A percentile compares a stretch with the other conserved stretches of the same genome.
Evolutionary conservation across 2,113 vertebrate species (phyloP).

Genomic region (Carettochelys insculpta): DNA sequence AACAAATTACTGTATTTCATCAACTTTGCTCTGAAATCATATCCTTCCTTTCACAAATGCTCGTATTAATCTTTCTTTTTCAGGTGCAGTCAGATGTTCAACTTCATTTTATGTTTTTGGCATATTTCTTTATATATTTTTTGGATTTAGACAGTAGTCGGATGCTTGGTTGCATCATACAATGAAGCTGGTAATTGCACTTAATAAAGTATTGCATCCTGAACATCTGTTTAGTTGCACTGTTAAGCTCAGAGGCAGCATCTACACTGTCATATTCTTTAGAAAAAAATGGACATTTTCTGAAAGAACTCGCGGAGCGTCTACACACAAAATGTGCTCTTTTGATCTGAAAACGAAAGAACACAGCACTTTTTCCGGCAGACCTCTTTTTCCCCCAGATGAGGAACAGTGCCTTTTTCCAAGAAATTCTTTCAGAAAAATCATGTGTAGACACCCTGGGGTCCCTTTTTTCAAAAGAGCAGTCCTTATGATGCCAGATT

Average conservation of each 20-base stretch:
- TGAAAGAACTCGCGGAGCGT: too few species aligned
- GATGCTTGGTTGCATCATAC: background rate
- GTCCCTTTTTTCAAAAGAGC: too few species aligned
- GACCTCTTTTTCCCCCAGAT: too few species aligned
- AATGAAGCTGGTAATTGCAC: background rate
- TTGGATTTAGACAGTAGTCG: background rate
- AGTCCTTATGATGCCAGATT: too few species aligned
- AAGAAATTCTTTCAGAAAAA: too few species aligned
- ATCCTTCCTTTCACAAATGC: background rate
- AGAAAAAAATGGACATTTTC: too few species aligned
- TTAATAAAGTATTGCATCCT: background rate
- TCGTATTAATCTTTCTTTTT: background rate
- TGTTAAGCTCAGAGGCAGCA: background rate
- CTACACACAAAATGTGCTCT: too few species aligned
- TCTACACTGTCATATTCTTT: too few species aligned
- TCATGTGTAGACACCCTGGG: too few species aligned
- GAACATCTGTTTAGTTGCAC: background rate
- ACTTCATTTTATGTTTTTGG: background rate
- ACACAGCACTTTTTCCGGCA: too few species aligned
- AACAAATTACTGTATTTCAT: background rate
- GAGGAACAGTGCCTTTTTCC: too few species aligned
- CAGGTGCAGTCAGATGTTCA: background rate
- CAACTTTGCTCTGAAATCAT: background rate
- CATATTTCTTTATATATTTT: background rate
- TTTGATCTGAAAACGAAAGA: too few species aligned